Base-by-base conservation (phyloP, 2,888 invertebrate species). In the Charanyca ferruginea region DNA sequence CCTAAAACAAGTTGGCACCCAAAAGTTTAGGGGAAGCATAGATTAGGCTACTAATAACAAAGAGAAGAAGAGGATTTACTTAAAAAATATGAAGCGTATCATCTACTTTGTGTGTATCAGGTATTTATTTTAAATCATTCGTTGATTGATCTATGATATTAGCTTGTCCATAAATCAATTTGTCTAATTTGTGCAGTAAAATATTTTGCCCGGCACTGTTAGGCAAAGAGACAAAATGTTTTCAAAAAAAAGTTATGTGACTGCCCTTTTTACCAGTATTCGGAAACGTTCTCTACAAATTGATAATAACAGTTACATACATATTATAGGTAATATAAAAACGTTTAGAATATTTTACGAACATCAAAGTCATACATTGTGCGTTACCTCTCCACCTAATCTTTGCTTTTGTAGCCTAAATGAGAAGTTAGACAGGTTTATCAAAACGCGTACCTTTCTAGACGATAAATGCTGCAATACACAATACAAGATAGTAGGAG, bases 1-100 rank as follows among this genome's bases (percentile, higher is more conserved):
- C 67, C 67, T 75, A 58, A 81, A 77, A 71, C 58, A 75, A 73
- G 65, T 87, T 87, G 86, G 86, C 87, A 87, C 87, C 78, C 57
- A 69, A 78, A 79, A 75, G 28, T 66, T 59, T 66, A 76, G 70
- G 59, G 81, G 80, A 82, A 83, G 81, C 71, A 66, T 77, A 66
- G 25, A 54, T 58, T 65, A 77, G 61, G 68, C 66, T 78, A 76
- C 81, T 49, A 59, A 62, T 72, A 76, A 64, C 77, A 74, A 74
- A 74, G 74, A 74, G 8, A 44, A 59, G 66, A 45, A 66, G 53
- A 73, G 44, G 2, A 9, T 42, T 47, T 52, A 18, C 32, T 32
- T 54, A 65, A 32, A 49, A n/a, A 74, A 18, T 32, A 54, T 42
- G 7, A 55, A 59, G 41, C 45, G 23, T 58, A 32, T 32, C 6